Base-by-base conservation (phyloP, 2,113 vertebrate species). In the Paradoxurus hermaphroditus region DNA sequence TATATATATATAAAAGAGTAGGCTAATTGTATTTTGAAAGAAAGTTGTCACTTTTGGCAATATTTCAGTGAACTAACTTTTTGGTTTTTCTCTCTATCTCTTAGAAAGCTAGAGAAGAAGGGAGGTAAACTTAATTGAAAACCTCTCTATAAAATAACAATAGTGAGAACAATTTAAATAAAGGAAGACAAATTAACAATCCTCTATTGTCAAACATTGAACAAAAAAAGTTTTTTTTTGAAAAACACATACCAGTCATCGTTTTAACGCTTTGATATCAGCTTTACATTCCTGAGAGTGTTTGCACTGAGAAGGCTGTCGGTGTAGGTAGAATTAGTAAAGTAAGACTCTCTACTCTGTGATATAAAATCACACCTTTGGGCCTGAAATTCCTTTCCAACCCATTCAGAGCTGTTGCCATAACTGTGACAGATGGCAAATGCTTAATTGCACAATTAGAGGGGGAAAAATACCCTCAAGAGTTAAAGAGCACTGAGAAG, bases 341-440 rank as follows among this genome's bases (percentile, higher is more conserved):
- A n/a, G 3, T 15, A 53, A 16, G 15, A 62, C 7, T 62, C 11
- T 85, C 72, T 95, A 65, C 0, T 68, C 23, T 51, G 56, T 81
- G 53, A 41, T 85, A 65, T 29, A 59, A 86, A 92, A 86, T 86
- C 18, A 86, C 23, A 49, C 56, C 51, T 65, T 25, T 56, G 85
- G 72, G 51, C 68, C 62, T 82, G 14, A 90, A 94, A 82, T 94
- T 77, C 13, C 15, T 96, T 56, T 62, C n/a, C 11, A 72, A 15
- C 21, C 87, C 56, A 77, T 51, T 72, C 7, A 79, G 34, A 73
- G 41, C 16, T 86, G 21, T 65, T 65, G 14, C 59, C 7, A 5
- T 93, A 44, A 81, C 65, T 89, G 56, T 95, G 65, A 67, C 82
- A 95, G 84, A 86, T 65, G 65, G 36, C 23, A 86, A 81, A 53